These are phyloP conservation scores for Cryptus viduatorius DNA, from an alignment of 2,888 invertebrate species.

Conservation along the genomic window DNA sequence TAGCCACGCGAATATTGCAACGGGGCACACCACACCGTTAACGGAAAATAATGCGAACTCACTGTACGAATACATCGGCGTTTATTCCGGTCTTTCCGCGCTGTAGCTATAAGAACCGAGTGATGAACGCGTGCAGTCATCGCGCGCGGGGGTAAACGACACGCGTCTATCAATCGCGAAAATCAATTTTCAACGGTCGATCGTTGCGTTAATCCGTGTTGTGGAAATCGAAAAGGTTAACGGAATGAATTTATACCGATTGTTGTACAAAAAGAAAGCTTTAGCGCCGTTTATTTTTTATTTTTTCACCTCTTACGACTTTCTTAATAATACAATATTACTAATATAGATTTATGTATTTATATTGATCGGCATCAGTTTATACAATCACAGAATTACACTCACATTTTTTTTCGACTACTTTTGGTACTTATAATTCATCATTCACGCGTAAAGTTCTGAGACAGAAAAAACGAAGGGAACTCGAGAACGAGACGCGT, in stretches of 20 bases:
- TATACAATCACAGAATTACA: too few species aligned
- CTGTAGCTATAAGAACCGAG: background rate
- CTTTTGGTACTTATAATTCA: constrained; percentile 10
- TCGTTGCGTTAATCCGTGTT: background rate
- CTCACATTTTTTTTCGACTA: background rate
- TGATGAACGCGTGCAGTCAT: constrained; percentile 19
- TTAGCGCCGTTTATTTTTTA: too few species aligned
- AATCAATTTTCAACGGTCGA: constrained; percentile 38
- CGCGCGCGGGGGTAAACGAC: constrained; percentile 26
- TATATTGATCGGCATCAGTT: too few species aligned
- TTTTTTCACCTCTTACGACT: too few species aligned
- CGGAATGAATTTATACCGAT: too few species aligned
- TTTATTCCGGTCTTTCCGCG: constrained; percentile 54
- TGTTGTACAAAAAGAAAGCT: too few species aligned
- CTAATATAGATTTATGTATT: too few species aligned
- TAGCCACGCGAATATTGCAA: constrained; percentile 52
- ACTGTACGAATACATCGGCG: constrained; percentile 19
- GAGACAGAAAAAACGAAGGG: background rate
- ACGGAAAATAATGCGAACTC: background rate
- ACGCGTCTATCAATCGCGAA: constrained; percentile 25
- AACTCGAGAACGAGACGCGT: background rate
- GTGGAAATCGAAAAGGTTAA: too few species aligned
- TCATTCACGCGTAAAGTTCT: constrained; percentile 1
- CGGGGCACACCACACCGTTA: constrained; percentile 39
- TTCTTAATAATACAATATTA: too few species aligned